Conservation (phyloP, 2,797 vertebrate species). For the Lithobates pipiens region DNA sequence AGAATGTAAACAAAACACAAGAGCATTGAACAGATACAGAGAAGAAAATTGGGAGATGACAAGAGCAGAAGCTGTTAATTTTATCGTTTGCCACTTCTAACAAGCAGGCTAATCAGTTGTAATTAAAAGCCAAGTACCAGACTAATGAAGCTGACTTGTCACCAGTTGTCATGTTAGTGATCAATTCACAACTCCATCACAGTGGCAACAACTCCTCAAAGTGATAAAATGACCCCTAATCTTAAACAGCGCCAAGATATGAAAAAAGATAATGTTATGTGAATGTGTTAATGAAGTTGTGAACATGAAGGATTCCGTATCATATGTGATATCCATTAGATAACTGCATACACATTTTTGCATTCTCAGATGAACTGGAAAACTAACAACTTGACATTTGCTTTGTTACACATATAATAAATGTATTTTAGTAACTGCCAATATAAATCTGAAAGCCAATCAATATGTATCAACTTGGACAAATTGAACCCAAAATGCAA, state of each 20-base stretch:
- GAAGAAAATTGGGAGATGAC: slow-evolving; percentile 52
- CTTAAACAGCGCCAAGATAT: slow-evolving; percentile 76
- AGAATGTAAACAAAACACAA: slow-evolving; percentile 36
- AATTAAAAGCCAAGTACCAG: slow-evolving; percentile 90
- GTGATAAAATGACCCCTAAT: slow-evolving; percentile 86
- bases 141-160: slow-evolving; percentile 86
- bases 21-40: slow-evolving; percentile 22
- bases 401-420: too few species aligned
- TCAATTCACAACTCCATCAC: slow-evolving; percentile 86
- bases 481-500: neutral
- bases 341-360: too few species aligned
- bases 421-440: too few species aligned
- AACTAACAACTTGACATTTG: too few species aligned
- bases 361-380: too few species aligned
- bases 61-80: slow-evolving; percentile 63
- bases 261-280: slow-evolving; percentile 69
- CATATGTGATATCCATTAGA: neutral
- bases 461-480: too few species aligned
- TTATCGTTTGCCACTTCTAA: slow-evolving; percentile 65
- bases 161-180: slow-evolving; percentile 87
- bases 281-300: slow-evolving; percentile 75
- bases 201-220: slow-evolving; percentile 80
- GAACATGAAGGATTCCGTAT: slow-evolving; percentile 55
- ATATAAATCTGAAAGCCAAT: neutral
- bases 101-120: slow-evolving; percentile 72